Base-by-base conservation (phyloP, 2,888 invertebrate genomes). In the Gryllus longicercus region DNA sequence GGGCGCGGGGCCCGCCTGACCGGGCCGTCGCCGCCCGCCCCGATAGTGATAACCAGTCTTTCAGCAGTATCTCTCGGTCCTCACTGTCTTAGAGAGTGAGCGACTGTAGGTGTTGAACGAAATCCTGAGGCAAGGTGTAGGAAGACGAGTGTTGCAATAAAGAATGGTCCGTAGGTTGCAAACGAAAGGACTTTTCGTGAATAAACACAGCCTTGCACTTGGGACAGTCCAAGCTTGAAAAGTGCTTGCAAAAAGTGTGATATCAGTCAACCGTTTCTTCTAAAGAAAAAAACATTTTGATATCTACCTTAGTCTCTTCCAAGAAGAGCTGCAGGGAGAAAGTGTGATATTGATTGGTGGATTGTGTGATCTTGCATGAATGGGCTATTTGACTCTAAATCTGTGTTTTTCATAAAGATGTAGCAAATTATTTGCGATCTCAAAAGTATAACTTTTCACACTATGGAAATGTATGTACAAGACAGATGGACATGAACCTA, bases 401-500 rank as follows among this genome's bases (percentile, higher is more conserved):
- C 49, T 49, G 25, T n/a, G 25, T 25, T 77, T 50, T 77, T 49
- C 49, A 25, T 38, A 50, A 49, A 77, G 77, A 77, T 77, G 49
- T 50, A 50, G 77, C 77, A 50, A 77, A 77, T 77, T 77, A n/a
- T 77, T 77, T 77, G 77, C 77, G 77, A 77, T 77, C 77, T 77
- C 77, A 77, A 50, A 76, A 50, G 49, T 25, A 77, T n/a, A 77
- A 50, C 49, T 25, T 77, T 49, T 49, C 50, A 49, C 50, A 49
- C 25, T 49, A 77, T 21, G 75, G 21, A 77, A 11, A n/a, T n/a
- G n/a, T 50, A 50, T 16, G 77, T 50, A 77, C n/a, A 49, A 49
- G 14, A 50, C 49, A 49, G 18, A 50, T 49, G 77, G 49, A n/a
- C n/a, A 10, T 77, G 77, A 18, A n/a, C 18, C 25, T 14, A 21